Base-by-base conservation (phyloP, 2,888 invertebrate genomes). In the Ochlodes sylvanus region DNA sequence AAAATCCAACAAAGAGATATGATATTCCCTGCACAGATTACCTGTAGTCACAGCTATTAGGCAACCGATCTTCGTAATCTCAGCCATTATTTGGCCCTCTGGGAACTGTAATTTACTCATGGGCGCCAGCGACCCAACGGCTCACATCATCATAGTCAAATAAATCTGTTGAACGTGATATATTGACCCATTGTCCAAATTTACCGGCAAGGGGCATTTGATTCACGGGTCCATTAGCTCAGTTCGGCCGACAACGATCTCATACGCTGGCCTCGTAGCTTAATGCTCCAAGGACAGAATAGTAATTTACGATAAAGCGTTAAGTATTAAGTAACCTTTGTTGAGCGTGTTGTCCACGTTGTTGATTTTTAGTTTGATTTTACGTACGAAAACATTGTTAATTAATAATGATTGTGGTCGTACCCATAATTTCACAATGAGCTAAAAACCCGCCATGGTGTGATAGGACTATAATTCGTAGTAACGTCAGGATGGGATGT, bases 301-400 rank as follows among this genome's bases (percentile, higher is more conserved):
- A 47, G 44, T 47, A 17, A 47, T 47, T 47, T 47, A 47, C 44
- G 15, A 17, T 47, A 47, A 38, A 47, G 9, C 44, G 17, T 47
- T 17, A 47, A 17, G 15, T 7, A 47, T 2, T 47, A 15, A 7
- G 6, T 12, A 34, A 7, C n/a, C 9, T 47, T 47, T 47, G 17
- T 47, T 7, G 17, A 47, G 17, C 17, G 7, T 12, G 6, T 15
- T 9, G 44, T 47, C 44, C 17, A 15, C 6, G 38, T 9, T 38
- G 9, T 38, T 38, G 27, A 2, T 27, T 27, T 27, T 27, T 27
- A 27, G 27, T 27, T 4, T 5, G 27, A 27, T 27, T 27, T 27
- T 27, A n/a, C n/a, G n/a, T 27, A 27, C 27, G 2, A 4, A 27
- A 5, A 2, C 27, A 27, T 27, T 2, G 27, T 4, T n/a, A n/a